phyloP scores from a whole-genome alignment of 2,113 vertebrate species.

The Xenus cinereus region DNA sequence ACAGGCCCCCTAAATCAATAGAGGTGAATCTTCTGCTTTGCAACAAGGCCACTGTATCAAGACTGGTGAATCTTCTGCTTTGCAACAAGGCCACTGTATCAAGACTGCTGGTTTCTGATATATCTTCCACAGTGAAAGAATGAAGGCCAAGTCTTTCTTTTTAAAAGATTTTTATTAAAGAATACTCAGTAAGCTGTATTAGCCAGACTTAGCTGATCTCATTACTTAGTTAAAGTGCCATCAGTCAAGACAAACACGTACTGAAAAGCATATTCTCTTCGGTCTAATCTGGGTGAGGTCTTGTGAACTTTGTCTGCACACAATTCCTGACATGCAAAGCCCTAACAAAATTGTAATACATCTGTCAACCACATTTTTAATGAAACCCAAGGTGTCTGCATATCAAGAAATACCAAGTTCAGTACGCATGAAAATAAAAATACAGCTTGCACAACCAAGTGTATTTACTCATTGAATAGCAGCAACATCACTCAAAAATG shows the following conservation, averaged over 20 bases:
- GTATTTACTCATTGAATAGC: not conserved
- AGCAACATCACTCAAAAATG: not conserved
- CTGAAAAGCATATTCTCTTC: not conserved
- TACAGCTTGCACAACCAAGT: not conserved
- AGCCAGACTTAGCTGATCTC: not conserved
- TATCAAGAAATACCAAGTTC: not conserved
- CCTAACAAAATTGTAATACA: not conserved
- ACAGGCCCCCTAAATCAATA: not conserved
- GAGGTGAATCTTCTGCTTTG: not conserved
- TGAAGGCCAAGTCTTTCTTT: not conserved
- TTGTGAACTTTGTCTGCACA: not conserved
- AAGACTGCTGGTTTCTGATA: not conserved
- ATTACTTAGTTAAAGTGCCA: conserved; percentile 20
- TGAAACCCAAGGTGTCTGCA: not conserved
- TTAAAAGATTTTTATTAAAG: conserved; percentile 3
- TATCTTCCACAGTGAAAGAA: not conserved
- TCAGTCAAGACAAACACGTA: not conserved
- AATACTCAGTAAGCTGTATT: not conserved
- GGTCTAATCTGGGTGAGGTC: not conserved
- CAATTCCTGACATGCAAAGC: not conserved
- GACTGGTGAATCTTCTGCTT: not conserved
- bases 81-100: not conserved
- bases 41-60: not conserved
- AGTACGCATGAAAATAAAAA: not conserved
- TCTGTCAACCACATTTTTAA: not conserved